Evolutionary conservation across 2,797 vertebrate genomes (phyloP).

Genomic region (Dromococcyx pavoninus): DNA sequence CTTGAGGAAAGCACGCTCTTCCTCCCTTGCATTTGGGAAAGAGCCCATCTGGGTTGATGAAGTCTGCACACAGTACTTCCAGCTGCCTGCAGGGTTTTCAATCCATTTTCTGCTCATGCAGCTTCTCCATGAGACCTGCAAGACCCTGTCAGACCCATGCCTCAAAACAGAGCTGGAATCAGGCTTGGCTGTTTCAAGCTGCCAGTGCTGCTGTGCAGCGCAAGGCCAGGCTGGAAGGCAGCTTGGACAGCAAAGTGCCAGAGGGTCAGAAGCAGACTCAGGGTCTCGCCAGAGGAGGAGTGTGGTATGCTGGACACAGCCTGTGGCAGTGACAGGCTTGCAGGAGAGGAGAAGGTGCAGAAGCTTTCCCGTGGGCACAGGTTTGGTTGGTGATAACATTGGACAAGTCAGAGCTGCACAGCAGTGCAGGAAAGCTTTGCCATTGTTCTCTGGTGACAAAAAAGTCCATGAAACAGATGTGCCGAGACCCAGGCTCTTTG

Average conservation of each 20-base stretch:
- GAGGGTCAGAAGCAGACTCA: accelerated
- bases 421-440: background rate
- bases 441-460: slow-evolving; percentile 30
- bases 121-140: background rate
- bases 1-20: background rate
- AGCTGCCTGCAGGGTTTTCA: background rate
- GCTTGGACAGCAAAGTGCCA: background rate
- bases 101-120: background rate
- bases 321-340: background rate
- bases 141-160: background rate
- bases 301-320: background rate
- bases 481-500: background rate
- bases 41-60: background rate
- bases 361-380: background rate
- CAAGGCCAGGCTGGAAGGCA: background rate
- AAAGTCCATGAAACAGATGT: background rate
- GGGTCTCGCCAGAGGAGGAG: background rate
- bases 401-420: background rate
- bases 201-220: background rate
- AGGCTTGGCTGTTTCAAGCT: background rate
- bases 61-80: background rate
- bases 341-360: background rate
- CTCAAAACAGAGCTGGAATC: background rate
- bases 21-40: background rate
- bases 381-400: background rate